Percentiles rank a stretch among this genome's conserved stretches.
phyloP scores from a whole-genome alignment of 2,888 invertebrate genomes.

The Synanthedon andrenaeformis region DNA sequence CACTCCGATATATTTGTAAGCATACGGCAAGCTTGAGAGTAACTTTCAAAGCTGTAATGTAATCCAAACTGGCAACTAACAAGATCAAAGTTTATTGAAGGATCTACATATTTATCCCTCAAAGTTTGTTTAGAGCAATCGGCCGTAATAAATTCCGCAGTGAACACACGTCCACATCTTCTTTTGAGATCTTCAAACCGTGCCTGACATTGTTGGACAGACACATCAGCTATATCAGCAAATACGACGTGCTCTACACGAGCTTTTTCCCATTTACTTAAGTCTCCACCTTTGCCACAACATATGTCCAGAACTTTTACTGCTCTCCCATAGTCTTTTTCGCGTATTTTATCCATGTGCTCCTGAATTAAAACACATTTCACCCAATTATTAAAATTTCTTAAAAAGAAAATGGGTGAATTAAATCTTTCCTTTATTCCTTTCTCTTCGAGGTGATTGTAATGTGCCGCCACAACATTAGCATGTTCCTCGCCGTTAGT shows the following conservation, averaged over 20 bases:
- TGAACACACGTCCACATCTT: conserved; percentile 68
- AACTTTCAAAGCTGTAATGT: conserved; percentile 95
- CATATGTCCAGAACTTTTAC: conserved; percentile 91
- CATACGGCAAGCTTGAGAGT: conserved; percentile 91
- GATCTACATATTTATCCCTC: conserved; percentile 82
- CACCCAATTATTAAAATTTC: conserved; percentile 99
- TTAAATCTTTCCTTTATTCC: conserved; percentile 84
- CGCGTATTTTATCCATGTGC: conserved; percentile 76
- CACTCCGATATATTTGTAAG: conserved; percentile 92
- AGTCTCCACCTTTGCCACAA: conserved; percentile 98
- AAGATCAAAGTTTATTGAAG: conserved; percentile 84
- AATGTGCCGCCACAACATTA: conserved; percentile 88
- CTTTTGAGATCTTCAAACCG: conserved; percentile 81
- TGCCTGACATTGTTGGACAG: conserved; percentile 89
- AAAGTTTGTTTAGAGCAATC: conserved; percentile 90
- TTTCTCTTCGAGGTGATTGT: conserved; percentile 89
- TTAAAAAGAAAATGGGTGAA: conserved; percentile 91
- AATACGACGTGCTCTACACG: conserved; percentile 86
- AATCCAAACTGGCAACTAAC: conserved; percentile 98
- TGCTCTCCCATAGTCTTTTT: conserved; percentile 75
- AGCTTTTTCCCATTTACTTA: conserved; percentile 94
- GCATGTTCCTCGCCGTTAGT: conserved; percentile 49
- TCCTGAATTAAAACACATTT: conserved; percentile 95
- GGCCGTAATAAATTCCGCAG: conserved; percentile 90
- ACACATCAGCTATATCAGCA: conserved; percentile 93